These are phyloP conservation scores for Lanius collurio DNA, from an alignment of 2,113 vertebrate genomes.

Conservation along the genomic window DNA sequence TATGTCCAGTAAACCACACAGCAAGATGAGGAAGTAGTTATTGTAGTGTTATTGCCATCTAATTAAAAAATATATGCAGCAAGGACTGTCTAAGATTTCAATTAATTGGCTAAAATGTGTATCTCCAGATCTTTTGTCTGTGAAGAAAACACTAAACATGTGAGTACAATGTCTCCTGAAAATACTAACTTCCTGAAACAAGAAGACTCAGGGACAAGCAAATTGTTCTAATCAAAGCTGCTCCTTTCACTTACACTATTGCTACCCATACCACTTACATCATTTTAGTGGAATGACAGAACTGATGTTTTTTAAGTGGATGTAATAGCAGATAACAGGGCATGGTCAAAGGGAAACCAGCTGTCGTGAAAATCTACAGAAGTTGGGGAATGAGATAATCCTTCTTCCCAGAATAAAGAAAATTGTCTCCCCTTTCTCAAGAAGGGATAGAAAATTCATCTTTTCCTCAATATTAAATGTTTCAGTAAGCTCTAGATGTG, in stretches of 20 bases:
- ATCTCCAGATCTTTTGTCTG: neutral
- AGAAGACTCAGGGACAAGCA: neutral
- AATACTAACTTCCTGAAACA: neutral
- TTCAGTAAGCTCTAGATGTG: conserved; percentile 11
- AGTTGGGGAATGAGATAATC: neutral
- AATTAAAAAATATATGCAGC: neutral
- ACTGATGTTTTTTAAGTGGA: neutral
- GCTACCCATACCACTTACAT: neutral
- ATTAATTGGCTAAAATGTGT: neutral
- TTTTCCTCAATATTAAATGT: conserved; percentile 1
- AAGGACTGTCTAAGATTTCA: neutral
- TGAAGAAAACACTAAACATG: neutral
- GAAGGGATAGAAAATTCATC: neutral
- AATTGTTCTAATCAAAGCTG: neutral
- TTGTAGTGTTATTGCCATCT: neutral
- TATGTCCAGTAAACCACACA: neutral
- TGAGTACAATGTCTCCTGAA: neutral
- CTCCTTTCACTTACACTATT: neutral
- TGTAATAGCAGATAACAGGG: neutral
- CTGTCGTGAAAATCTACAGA: neutral
- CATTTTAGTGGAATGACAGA: neutral
- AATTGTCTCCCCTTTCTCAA: neutral
- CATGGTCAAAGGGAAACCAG: neutral
- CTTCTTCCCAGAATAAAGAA: neutral
- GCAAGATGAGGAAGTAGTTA: neutral